Conservation (phyloP, 2,888 invertebrate species). For the Drosophila buzzatii region DNA sequence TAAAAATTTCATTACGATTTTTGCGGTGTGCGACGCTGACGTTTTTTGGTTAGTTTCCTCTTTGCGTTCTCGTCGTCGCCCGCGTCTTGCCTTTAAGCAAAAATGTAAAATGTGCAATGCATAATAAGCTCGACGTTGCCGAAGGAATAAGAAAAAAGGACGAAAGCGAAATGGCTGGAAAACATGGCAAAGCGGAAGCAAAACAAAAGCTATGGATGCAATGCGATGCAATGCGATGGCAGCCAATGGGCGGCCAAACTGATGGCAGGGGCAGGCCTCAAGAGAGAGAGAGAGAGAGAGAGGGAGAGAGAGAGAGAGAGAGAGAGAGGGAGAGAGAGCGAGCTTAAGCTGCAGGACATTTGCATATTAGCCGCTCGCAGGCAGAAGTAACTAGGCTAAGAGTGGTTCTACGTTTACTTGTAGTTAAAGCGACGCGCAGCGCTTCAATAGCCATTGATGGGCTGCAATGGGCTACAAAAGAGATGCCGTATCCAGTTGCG, state of each 20-base stretch:
- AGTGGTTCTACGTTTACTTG: constrained; percentile 36
- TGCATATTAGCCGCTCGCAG: constrained; percentile 75
- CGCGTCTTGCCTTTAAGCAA: constrained; percentile 51
- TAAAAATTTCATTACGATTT: constrained; percentile 81
- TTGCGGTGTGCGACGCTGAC: constrained; percentile 64
- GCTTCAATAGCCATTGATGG: constrained; percentile 62
- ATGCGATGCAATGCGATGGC: constrained; percentile 12
- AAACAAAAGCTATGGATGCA: constrained; percentile 65
- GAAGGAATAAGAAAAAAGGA: constrained; percentile 40
- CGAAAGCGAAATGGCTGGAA: constrained; percentile 43
- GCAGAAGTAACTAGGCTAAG: constrained; percentile 25
- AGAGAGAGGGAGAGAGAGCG: constrained; percentile 30
- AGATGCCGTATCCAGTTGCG: constrained; percentile 7
- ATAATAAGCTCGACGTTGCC: constrained; percentile 68
- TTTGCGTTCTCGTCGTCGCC: constrained; percentile 3
- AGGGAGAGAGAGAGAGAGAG: not conserved
- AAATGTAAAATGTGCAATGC: constrained; percentile 81
- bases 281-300: too few species aligned
- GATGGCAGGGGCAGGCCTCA: too few species aligned
- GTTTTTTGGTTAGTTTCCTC: constrained; percentile 30
- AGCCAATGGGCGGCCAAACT: too few species aligned
- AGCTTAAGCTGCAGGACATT: constrained; percentile 72
- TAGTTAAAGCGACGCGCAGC: constrained; percentile 55
- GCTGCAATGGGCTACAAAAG: constrained; percentile 17
- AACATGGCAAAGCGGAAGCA: constrained; percentile 73